phyloP scores from a whole-genome alignment of 2,797 vertebrate genomes.

The Acrocephalus scirpaceus region DNA sequence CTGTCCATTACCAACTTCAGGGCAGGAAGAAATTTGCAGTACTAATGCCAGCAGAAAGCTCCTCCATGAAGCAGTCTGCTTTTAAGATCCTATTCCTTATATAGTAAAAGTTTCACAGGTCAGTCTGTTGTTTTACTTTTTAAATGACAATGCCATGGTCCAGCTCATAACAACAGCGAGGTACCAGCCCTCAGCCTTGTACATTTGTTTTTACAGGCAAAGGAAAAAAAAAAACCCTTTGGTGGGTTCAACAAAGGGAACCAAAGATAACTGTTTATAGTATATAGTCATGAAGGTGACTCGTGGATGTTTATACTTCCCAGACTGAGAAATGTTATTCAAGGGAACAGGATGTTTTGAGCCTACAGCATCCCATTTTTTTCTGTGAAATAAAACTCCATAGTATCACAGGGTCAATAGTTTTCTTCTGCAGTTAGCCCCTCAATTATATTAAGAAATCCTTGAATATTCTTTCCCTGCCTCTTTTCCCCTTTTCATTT shows the following conservation, averaged over 20 bases:
- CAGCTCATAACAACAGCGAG: not conserved
- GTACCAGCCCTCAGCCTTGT: not conserved
- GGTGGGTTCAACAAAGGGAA: not conserved
- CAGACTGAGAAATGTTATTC: not conserved
- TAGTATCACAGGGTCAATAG: not conserved
- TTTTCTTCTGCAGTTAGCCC: not conserved
- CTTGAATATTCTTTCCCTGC: not conserved
- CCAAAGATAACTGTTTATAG: not conserved
- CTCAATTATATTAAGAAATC: not conserved
- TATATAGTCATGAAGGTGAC: not conserved
- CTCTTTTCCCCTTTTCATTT: not conserved
- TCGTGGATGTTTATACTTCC: not conserved
- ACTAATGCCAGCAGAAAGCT: not conserved
- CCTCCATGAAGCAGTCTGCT: not conserved
- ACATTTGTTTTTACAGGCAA: not conserved
- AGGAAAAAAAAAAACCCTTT: not conserved
- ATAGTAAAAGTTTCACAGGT: not conserved
- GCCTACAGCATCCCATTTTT: not conserved
- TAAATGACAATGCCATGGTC: not conserved
- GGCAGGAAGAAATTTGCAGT: not conserved
- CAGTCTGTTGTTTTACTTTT: not conserved
- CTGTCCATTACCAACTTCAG: not conserved
- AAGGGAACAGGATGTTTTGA: not conserved
- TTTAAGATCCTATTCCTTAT: not conserved
- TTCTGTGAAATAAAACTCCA: not conserved